Percentiles rank a stretch among this genome's conserved stretches.
Conservation (phyloP, 1,140 invertebrate genomes). For the Artemia franciscana region DNA sequence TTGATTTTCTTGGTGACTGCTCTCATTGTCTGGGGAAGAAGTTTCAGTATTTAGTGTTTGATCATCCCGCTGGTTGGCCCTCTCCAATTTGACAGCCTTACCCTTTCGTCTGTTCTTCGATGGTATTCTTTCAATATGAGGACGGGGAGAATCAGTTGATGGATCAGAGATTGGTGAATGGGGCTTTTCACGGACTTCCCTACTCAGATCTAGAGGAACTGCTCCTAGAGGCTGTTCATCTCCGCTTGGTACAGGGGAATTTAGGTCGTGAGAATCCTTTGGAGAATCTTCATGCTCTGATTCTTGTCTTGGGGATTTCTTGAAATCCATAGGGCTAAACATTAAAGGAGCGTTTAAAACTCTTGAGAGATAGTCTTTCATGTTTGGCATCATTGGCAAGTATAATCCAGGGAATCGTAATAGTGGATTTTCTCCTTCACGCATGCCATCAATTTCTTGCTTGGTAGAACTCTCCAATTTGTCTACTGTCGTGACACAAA, state of each 20-base stretch:
- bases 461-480: not conserved
- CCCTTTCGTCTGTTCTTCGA: slow-evolving; percentile 49
- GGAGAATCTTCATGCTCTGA: slow-evolving; percentile 10
- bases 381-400: slow-evolving; percentile 9
- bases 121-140: slow-evolving; percentile 9
- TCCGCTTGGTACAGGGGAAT: slow-evolving; percentile 5
- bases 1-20: not conserved
- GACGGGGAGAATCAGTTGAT: not conserved
- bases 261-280: slow-evolving; percentile 5
- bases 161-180: slow-evolving; percentile 1
- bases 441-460: slow-evolving; percentile 8
- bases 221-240: slow-evolving; percentile 6
- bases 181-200: slow-evolving; percentile 9
- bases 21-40: not conserved
- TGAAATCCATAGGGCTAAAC: slow-evolving; percentile 7
- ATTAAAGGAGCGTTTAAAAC: slow-evolving; percentile 12
- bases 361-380: slow-evolving; percentile 14
- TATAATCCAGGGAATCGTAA: slow-evolving; percentile 7
- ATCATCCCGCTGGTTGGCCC: slow-evolving; percentile 14
- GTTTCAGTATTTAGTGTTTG: no score
- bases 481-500: not conserved
- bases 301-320: slow-evolving; percentile 7
- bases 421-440: slow-evolving; percentile 4
- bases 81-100: slow-evolving; percentile 45
- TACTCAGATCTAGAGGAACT: slow-evolving; percentile 10